Evolutionary conservation across 2,888 invertebrate species (phyloP), one percentile per base, ranked within the genome.

Genomic region (Disparrhopalites patrizii): DNA sequence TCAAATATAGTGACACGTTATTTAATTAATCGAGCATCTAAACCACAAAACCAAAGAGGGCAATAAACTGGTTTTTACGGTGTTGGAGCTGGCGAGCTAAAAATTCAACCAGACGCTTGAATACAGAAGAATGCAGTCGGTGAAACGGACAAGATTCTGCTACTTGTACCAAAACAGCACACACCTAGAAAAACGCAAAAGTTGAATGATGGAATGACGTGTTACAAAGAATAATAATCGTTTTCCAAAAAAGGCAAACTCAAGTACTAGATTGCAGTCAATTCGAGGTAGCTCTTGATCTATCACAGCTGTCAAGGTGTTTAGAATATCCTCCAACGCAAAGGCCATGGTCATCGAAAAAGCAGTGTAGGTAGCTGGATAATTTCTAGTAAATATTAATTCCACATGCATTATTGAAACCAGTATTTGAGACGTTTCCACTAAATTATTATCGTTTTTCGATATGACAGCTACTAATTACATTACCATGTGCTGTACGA

Each of bases 311-410:
- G 38, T 57, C 13, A 65, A 15, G 10, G 64, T 65, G 23, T 50
- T 57, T 13, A 65, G 33, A 18, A 65, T 57, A 20, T 65, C 64
- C 27, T 65, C 64, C 31, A 65, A 51, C n/a, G 64, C 64, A 57
- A 65, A 65, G 3, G 64, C 64, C 43, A 65, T 65, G 10, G 57
- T 65, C 64, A 65, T 65, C 4, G 57, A 57, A 28, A 65, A 65
- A 20, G 64, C 64, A 25, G 64, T 65, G 25, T 65, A 65, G 25
- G 64, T 65, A 4, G 64, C 64, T 3, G 64, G 64, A 36, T 57
- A 36, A 20, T 65, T 65, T 27, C 64, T 64, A n/a, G n/a, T n/a
- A n/a, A n/a, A n/a, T n/a, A n/a, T n/a, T n/a, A n/a, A n/a, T n/a
- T n/a, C n/a, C n/a, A n/a, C n/a, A n/a, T n/a, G n/a, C n/a, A n/a